These are phyloP conservation scores for Trogon melanurus DNA, from an alignment of 2,113 vertebrate species.

Conservation along the genomic window DNA sequence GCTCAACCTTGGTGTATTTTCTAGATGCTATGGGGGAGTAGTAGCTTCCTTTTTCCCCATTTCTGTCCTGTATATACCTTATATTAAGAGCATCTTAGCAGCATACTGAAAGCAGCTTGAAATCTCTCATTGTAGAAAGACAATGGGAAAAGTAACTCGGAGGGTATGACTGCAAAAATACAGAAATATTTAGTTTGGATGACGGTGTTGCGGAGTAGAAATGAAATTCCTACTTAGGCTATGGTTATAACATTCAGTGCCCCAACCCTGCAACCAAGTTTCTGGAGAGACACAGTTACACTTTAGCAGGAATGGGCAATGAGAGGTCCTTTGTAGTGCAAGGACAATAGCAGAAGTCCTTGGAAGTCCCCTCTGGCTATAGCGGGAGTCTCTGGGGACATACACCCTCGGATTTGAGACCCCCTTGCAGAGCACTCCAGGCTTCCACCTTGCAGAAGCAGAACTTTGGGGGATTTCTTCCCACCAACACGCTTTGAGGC, in stretches of 20 bases:
- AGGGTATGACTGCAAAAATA: background rate
- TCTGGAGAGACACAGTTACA: background rate
- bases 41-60: background rate
- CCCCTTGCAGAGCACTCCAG: background rate
- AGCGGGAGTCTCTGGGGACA: background rate
- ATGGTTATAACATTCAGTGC: background rate
- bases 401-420: background rate
- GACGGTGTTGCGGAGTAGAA: background rate
- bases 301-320: accelerated
- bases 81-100: background rate
- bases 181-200: background rate
- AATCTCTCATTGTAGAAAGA: background rate
- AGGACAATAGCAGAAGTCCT: background rate
- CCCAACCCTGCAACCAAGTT: background rate
- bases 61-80: background rate
- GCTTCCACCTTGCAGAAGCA: background rate
- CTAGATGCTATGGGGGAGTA: background rate
- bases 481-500: background rate
- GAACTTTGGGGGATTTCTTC: background rate
- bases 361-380: background rate
- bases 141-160: accelerated
- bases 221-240: background rate
- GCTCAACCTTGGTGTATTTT: background rate
- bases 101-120: background rate
- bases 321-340: background rate